Conservation (phyloP, 2,797 vertebrate species). For the Anguilla pacifica region DNA sequence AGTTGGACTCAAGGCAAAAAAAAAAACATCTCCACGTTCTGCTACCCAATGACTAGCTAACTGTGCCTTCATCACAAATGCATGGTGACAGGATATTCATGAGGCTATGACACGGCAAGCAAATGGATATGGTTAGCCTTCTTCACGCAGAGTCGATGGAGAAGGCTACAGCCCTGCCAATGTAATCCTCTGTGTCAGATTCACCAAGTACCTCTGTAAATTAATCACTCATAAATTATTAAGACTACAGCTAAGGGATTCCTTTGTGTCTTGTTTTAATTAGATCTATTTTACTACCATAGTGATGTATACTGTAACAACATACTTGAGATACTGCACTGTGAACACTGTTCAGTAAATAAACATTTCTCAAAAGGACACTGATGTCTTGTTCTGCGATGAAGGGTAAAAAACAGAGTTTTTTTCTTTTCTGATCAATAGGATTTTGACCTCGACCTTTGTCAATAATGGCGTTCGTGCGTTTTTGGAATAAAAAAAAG, state of each 20-base stretch:
- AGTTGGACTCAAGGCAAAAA: not conserved
- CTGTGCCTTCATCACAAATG: not conserved
- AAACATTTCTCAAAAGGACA: conserved; percentile 25
- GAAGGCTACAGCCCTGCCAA: not conserved
- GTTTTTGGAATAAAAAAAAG: conserved; percentile 53
- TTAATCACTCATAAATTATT: not conserved
- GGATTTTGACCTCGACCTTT: conserved; percentile 64
- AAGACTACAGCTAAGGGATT: not conserved
- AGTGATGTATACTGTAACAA: conserved; percentile 28
- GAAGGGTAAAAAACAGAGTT: conserved; percentile 37
- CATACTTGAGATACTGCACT: conserved; percentile 34
- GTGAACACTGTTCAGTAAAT: conserved; percentile 30
- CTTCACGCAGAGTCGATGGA: not conserved
- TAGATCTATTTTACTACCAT: not conserved
- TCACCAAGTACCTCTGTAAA: not conserved
- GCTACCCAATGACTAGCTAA: not conserved
- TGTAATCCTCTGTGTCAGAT: not conserved
- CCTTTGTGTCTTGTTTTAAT: conserved; percentile 35
- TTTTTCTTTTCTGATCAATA: conserved; percentile 57
- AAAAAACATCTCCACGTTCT: not conserved
- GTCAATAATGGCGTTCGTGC: conserved; percentile 65
- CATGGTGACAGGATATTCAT: not conserved
- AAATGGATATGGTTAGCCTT: not conserved
- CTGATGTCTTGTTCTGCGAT: conserved; percentile 43
- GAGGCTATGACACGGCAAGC: not conserved